Evolutionary conservation across 64 coral and sea anemone genomes (phyloP), one percentile per base, ranked within the genome.

Genomic region (Hydrozoanthus tunicans): DNA sequence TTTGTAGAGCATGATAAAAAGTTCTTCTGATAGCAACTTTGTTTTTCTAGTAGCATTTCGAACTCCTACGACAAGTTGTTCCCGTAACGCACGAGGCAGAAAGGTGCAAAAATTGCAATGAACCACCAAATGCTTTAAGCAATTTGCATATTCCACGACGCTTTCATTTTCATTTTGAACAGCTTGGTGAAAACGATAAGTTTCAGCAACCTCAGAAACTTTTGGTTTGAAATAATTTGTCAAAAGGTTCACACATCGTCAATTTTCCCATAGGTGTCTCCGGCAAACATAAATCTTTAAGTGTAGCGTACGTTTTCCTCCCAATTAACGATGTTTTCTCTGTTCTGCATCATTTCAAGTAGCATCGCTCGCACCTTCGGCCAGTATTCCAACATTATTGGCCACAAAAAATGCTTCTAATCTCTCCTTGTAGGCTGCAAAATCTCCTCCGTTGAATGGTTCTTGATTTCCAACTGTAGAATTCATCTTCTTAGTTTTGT

Each of bases 1-100:
- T 43, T 43, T 43, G 32, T 43, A 43, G 0, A 43, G 73, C 73
- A 26, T 20, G 73, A 76, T 76, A 9, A n/a, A 84, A 84, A 65
- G 81, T 65, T 84, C 65, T 84, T 84, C 59, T 57, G 59, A 64
- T 10, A 84, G 25, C 20, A 84, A 53, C 62, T 84, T 84, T 84
- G 23, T 67, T 84, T 66, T 64, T 4, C 61, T 67, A 62, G 58
- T 51, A 64, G 81, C 9, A 67, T 84, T 84, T 24, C 65, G 51
- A 17, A 84, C 81, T 84, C 81, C 81, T 64, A 60, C 62, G 52
- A 66, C 56, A 84, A 84, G 67, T 84, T 84, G 81, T 53, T 84
- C 81, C 12, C 81, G 60, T 84, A 84, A 9, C 7, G 58, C 12
- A 4, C 58, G 0, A 58, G n/a, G 24, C 51, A 69, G 62, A 10